Conservation (phyloP, 2,888 invertebrate species). For the Melieria crassipennis region DNA sequence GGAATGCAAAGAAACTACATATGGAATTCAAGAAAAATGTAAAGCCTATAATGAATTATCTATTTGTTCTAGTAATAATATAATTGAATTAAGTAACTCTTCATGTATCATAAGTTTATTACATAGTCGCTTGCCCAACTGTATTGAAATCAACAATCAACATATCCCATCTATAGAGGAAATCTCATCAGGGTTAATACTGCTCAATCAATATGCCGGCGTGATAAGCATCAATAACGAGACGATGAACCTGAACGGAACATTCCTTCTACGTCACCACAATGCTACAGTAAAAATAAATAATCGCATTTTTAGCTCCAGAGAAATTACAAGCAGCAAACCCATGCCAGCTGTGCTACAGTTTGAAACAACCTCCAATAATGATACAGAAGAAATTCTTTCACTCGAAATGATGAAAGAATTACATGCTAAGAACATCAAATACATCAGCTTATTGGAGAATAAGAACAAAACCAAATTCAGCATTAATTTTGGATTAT, state of each 20-base stretch:
- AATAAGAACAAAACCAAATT: no score
- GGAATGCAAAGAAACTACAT: constrained; percentile 18
- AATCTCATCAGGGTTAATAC: constrained; percentile 27
- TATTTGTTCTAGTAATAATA: constrained; percentile 35
- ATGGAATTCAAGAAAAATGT: background rate
- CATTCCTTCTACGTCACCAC: background rate
- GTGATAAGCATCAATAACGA: background rate
- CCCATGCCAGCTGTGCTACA: no score
- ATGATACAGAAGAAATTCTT: no score
- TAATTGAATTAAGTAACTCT: constrained; percentile 34
- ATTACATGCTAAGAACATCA: no score
- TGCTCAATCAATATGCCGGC: constrained; percentile 34
- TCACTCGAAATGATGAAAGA: no score
- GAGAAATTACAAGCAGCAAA: background rate
- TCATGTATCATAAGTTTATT: constrained; percentile 36
- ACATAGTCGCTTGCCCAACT: constrained; percentile 32
- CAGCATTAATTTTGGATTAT: no score
- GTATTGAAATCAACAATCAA: constrained; percentile 24
- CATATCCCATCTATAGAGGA: constrained; percentile 21
- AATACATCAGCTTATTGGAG: no score
- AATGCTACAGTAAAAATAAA: background rate
- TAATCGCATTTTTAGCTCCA: background rate
- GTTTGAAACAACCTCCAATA: no score
- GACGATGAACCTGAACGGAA: background rate
- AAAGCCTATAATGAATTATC: constrained; percentile 18